Evolutionary conservation across 2,888 invertebrate species (phyloP).

Genomic region (Pristionchus japonicus): DNA sequence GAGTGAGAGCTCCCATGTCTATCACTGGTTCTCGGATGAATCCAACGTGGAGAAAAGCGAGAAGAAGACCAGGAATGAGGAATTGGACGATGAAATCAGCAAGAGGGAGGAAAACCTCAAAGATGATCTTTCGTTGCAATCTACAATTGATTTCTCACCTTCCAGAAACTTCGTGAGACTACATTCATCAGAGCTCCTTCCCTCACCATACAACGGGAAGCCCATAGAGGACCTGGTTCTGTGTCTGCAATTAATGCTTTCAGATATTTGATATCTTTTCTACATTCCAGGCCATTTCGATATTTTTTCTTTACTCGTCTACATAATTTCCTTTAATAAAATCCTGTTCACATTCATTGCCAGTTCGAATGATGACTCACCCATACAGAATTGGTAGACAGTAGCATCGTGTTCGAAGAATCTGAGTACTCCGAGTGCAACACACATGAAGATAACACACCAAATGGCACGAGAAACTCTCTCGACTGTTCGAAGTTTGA

Average conservation of each 20-base stretch:
- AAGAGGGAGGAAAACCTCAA: slow-evolving; percentile 69
- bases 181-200: slow-evolving; percentile 72
- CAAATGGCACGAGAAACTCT: slow-evolving; percentile 73
- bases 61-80: slow-evolving; percentile 69
- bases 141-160: slow-evolving; percentile 49
- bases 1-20: slow-evolving; percentile 68
- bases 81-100: slow-evolving; percentile 74
- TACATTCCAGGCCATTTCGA: neutral
- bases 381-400: slow-evolving; percentile 74
- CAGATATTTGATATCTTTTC: neutral
- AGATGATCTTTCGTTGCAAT: neutral
- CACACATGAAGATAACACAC: slow-evolving; percentile 71
- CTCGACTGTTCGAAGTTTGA: slow-evolving; percentile 73
- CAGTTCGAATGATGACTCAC: no score
- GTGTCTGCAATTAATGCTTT: slow-evolving; percentile 69
- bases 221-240: slow-evolving; percentile 73
- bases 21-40: slow-evolving; percentile 73
- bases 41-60: slow-evolving; percentile 70
- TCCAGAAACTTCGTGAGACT: slow-evolving; percentile 72
- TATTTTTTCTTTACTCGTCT: neutral
- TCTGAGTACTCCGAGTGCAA: slow-evolving; percentile 67
- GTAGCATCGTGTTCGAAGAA: slow-evolving; percentile 74
- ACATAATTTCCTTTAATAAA: neutral
- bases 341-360: no score
- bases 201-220: slow-evolving; percentile 71